Percentiles rank a stretch among this genome's conserved stretches.
Evolutionary conservation across 2,888 invertebrate genomes (phyloP).

Genomic region (Stenolophus ochropezus): DNA sequence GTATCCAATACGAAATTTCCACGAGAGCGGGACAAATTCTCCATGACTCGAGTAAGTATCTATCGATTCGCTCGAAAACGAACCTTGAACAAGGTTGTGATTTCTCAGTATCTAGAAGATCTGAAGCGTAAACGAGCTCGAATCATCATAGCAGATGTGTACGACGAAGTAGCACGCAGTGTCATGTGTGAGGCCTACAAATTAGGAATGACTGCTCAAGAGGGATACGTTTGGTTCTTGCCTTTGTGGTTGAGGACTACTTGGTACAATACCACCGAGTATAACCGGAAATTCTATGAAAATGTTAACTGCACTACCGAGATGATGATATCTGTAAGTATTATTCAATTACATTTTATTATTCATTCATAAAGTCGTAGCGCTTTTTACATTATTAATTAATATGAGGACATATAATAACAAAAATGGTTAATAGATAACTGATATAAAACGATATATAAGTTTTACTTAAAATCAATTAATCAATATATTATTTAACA

Average conservation of each 20-base stretch:
- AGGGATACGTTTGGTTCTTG: constrained; percentile 91
- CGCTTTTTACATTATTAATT: too few relatives aligned
- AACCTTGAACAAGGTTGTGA: too few relatives aligned
- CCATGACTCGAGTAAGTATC: constrained; percentile 77
- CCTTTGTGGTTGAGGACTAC: constrained; percentile 82
- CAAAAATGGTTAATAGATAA: too few relatives aligned
- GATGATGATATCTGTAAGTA: constrained; percentile 76
- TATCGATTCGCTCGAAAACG: not conserved
- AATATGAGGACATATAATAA: too few relatives aligned
- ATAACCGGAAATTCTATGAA: constrained; percentile 71
- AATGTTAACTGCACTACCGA: constrained; percentile 77
- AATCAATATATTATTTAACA: too few relatives aligned
- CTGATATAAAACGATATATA: too few relatives aligned
- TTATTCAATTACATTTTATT: too few relatives aligned
- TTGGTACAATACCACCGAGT: constrained; percentile 79
- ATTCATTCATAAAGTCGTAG: too few relatives aligned
- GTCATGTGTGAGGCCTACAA: constrained; percentile 89
- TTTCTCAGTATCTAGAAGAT: constrained; percentile 80
- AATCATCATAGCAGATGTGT: constrained; percentile 88
- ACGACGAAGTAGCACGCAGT: constrained; percentile 82
- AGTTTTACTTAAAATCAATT: too few relatives aligned
- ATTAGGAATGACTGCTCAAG: constrained; percentile 80
- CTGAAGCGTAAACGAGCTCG: constrained; percentile 80
- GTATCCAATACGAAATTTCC: constrained; percentile 83
- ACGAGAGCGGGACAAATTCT: constrained; percentile 74